phyloP scores from a whole-genome alignment of 2,113 vertebrate genomes.

The Sylvia atricapilla region DNA sequence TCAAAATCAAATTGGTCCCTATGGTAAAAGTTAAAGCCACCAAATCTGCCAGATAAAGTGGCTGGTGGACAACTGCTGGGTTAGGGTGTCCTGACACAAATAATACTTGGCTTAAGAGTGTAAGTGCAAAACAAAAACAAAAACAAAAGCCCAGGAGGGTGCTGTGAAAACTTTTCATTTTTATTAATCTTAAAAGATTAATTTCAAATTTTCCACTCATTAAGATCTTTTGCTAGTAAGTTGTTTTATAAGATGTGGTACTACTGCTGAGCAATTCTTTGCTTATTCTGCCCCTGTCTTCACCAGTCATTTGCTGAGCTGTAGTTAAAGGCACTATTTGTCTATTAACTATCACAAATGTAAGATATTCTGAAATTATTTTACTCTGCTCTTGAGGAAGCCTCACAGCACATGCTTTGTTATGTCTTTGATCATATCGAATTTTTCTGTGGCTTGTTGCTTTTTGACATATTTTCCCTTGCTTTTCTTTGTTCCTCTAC shows the following conservation, averaged over 20 bases:
- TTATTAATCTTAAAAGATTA: background rate
- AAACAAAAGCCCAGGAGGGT: background rate
- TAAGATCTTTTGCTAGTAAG: background rate
- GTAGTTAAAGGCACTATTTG: background rate
- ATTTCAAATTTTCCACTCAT: background rate
- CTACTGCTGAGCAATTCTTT: background rate
- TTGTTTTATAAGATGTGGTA: background rate
- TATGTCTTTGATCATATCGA: conserved; percentile 7
- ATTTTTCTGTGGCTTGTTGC: conserved; percentile 5
- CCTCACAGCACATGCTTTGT: conserved; percentile 6
- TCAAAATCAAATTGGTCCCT: background rate
- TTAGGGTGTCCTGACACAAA: background rate
- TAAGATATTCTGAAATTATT: conserved; percentile 1
- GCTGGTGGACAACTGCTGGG: background rate
- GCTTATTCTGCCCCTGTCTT: background rate
- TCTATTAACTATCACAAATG: background rate
- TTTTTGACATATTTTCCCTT: conserved; percentile 4
- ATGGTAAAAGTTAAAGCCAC: background rate
- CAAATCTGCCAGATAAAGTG: background rate
- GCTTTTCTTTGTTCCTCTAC: background rate
- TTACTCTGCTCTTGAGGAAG: background rate
- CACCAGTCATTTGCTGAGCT: background rate
- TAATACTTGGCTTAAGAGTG: background rate
- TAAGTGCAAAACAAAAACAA: background rate
- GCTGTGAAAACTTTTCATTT: background rate